Evolutionary conservation across 1,140 invertebrate genomes (phyloP), one percentile per base, ranked within the genome.

Genomic region (Zaprionus capensis): DNA sequence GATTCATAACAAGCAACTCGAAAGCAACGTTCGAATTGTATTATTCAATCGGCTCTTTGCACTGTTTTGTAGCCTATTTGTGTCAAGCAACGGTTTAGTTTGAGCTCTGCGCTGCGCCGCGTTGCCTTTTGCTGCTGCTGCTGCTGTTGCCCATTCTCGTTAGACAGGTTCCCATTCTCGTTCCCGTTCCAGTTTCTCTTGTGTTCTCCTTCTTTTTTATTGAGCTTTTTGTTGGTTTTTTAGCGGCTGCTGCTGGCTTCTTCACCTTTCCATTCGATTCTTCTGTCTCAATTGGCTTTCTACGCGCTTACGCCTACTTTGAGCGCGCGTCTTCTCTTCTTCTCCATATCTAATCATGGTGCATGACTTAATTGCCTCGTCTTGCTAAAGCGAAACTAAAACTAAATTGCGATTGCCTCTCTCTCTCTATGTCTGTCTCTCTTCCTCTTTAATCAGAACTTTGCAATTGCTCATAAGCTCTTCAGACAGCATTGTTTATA

Each of bases 61-160:
- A 61, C 62, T 80, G 59, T 67, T 68, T 71, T 76, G 53, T 76
- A 46, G 71, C 76, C 79, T 85, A 90, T 91, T 91, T 90, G 86
- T 90, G 85, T 90, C 85, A 90, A 74, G 70, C 86, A 90, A 90
- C 85, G 85, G 85, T 90, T 91, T 74, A 68, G 73, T 80, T 85
- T 85, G 55, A 82, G 64, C 74, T 77, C 44, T 31, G 34, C 24
- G 59, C 74, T 77, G 58, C 5, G 24, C 24, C 24, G 24, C 46
- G 34, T 26, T 28, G 49, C 41, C 58, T 41, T 46, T 31, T 7
- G 28, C 72, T 70, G 72, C 41, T 80, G 70, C 36, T 41, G 24
- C 71, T 41, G 57, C 72, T 64, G 72, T 31, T 77, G 70, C 31
- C 75, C 70, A 78, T 77, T 90, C 84, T 88, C 71, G 84, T 88